Base-by-base conservation (phyloP, 2,113 vertebrate species). In the Nestor notabilis region DNA sequence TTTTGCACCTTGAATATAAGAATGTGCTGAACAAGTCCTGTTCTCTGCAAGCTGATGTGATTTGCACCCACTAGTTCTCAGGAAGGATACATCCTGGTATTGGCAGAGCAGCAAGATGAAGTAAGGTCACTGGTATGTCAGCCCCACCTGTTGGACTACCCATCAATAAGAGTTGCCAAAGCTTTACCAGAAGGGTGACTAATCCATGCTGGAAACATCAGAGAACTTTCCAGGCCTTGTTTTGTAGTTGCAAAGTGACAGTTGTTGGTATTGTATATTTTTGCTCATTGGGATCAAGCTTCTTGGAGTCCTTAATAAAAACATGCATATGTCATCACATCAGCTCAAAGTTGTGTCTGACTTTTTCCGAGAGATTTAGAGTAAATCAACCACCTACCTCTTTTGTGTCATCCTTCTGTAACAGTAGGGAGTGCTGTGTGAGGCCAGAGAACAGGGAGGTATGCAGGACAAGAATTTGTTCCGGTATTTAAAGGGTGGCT, bases 111-210 rank as follows among this genome's bases (percentile, higher is more conserved):
- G 18, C 0, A 2, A 55, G 85, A 87, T 87, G 83, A 93, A 74
- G 61, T 47, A 16, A 84, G 77, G 43, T 11, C 63, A 33, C 60
- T 86, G 86, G 83, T 82, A 95, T 97, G 88, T 77, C 81, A 91
- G 88, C 93, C 92, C 95, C 93, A 93, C 89, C 94, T 97, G 97
- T 94, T 96, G 93, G 92, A 82, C 33, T 78, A 47, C 18, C 61
- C 82, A 23, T 11, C 44, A 3, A 3, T 17, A 6, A 33, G 10
- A 78, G 35, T 49, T 96, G 97, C 97, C 97, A 97, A 68, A 61
- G 58, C 43, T 28, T 97, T 97, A 95, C 95, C 95, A 96, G 97
- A 96, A 97, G 82, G 75, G 71, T 97, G 94, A 97, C 78, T 97
- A 93, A 97, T 91, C 47, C 66, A 60, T 85, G 64, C 89, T 94